Base-by-base conservation (phyloP, 2,797 vertebrate species). In the Malacoraja senta region DNA sequence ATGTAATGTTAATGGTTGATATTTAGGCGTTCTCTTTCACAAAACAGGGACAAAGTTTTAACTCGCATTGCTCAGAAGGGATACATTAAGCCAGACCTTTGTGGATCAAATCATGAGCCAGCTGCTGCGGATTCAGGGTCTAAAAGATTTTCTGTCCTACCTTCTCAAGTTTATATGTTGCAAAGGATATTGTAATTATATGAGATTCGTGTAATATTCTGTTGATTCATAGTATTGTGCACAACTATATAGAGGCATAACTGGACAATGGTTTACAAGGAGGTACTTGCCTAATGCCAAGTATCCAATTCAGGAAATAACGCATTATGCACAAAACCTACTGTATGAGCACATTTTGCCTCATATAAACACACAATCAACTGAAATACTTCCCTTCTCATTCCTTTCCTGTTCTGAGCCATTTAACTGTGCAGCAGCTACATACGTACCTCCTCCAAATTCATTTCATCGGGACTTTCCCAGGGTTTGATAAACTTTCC, bases 381-480 rank as follows among this genome's bases (percentile, higher is more conserved):
- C 26, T 92, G 44, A 38, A 92, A 17, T 93, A 88, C 15, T 88
- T 80, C 35, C 35, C 21, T 92, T 61, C 63, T 53, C 26, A 21
- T 63, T 38, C 68, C 74, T 44, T 58, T 72, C 80, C 53, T 74
- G 32, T 78, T 79, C 32, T 76, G 24, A 63, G 24, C 72, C 35
- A 68, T 9, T 61, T 32, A 93, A 93, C 17, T 19, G 72, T 3
- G 53, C 15, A 38, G 17, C 53, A 65, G 77, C 63, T 58, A 68
- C 7, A 71, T 93, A 95, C 94, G 0, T 97, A 99, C 99, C 98
- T 99, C 99, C 94, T 99, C 99, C 94, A 99, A 95, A 95, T 99
- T 98, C 99, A 99, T 99, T 95, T 99, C 99, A 94, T 99, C 99
- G 0, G 99, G 99, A 95, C 96, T 99, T 94, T 99, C 98, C 98